Base-by-base conservation (phyloP, 2,797 vertebrate genomes). In the Odontamblyopus lacepedii region DNA sequence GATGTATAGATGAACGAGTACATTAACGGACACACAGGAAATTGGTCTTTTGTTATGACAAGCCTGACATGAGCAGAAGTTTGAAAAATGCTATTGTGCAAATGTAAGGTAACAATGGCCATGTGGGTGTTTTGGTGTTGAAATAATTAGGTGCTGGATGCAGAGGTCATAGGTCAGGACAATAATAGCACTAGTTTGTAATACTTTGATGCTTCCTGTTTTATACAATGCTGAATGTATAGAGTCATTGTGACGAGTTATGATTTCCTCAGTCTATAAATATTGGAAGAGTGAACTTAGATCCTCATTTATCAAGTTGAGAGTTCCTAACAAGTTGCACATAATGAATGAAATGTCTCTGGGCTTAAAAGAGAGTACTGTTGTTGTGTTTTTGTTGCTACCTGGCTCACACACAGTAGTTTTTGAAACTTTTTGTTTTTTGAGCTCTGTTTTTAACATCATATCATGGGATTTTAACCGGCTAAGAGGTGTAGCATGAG, bases 1-100 rank as follows among this genome's bases (percentile, higher is more conserved):
- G 71, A 75, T 72, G 73, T 79, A 73, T 70, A 77, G 68, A 69
- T 32, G 0, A 48, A 50, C 38, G 74, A 74, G 8, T 53, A 23
- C 63, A 63, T 56, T 66, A 67, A 73, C 75, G 75, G 69, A 64
- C 71, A 70, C 41, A 7, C 5, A 7, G 23, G 5, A 63, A 60
- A 38, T 35, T 0, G 6, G 5, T 3, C 32, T 60, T 23, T 27
- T 70, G 38, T 35, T 64, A 13, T 68, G 11, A n/a, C 51, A 32
- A 15, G 66, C 50, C 27, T 27, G 66, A 32, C 48, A 67, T 12
- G 16, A 32, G 41, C 44, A 66, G 27, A 11, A 11, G 44, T 50
- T 18, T 51, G 26, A 6, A 41, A 51, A 27, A 51, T 66, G 44
- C 64, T 51, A 66, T 66, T 50, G 50, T 66, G 50, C 50, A 26